Base-by-base conservation (phyloP, 1,140 invertebrate species). In the Lethocerus indicus region DNA sequence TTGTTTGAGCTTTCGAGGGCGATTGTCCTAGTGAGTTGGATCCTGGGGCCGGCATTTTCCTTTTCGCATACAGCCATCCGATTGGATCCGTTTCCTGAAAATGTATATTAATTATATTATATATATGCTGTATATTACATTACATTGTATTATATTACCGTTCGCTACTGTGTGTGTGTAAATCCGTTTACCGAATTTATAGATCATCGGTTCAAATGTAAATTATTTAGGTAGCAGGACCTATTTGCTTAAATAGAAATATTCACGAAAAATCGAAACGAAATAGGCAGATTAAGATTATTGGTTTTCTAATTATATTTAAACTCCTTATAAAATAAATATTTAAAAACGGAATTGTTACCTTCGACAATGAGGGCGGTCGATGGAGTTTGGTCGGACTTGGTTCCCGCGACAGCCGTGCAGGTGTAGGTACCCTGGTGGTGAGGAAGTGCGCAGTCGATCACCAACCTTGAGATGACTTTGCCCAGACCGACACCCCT, bases 361-460 rank as follows among this genome's bases (percentile, higher is more conserved):
- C 66, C 60, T 50, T 64, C 56, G 13, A 70, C 63, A 20, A 61
- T 50, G 26, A 70, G 54, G 24, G 64, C 54, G 1, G 61, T 61
- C 28, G 71, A 64, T 25, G 61, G 55, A 0, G 70, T 63, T 14
- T 60, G 67, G 9, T 71, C 64, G 13, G 72, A 70, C 53, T 75
- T 70, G 9, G 68, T 60, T 1, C 75, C 76, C 21, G 75, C 67
- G n/a, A 70, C 67, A 1, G 78, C 83, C 1, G 82, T 70, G 58
- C 86, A 90, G 12, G 77, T 81, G 61, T 80, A 86, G 5, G 67
- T 63, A 21, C 73, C 76, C 51, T 71, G 64, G 52, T 79, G 73
- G 2, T 70, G 65, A 14, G 71, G 67, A 14, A 67, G 59, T 2
- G 76, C 64, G 49, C 75, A 74, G 46, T 74, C 71, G 44, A 84